phyloP scores from a whole-genome alignment of 2,888 invertebrate species.

The Chrysolina oricalcia region DNA sequence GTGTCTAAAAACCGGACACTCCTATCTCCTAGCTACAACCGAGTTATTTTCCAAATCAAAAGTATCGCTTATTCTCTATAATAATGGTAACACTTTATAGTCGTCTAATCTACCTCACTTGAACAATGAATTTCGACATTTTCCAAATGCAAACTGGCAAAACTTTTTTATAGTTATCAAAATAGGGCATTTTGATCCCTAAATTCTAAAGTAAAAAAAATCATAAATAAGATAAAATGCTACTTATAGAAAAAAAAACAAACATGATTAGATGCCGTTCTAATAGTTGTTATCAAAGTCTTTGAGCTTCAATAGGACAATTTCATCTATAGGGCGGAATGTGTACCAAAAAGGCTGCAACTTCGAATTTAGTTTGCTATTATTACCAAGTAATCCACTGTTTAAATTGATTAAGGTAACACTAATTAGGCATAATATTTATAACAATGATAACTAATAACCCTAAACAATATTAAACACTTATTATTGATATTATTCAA shows the following conservation, averaged over 20 bases:
- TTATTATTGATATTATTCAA: background rate
- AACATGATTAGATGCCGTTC: slow-evolving; percentile 27
- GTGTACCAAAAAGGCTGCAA: slow-evolving; percentile 30
- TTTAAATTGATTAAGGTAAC: background rate
- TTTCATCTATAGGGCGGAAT: slow-evolving; percentile 28
- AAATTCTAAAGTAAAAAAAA: slow-evolving; percentile 26
- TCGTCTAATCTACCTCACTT: slow-evolving; percentile 13
- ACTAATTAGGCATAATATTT: background rate
- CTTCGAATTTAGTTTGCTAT: background rate
- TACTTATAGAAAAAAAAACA: background rate
- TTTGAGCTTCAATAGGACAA: slow-evolving; percentile 25
- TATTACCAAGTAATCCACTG: background rate
- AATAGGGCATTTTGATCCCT: slow-evolving; percentile 9
- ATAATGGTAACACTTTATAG: background rate
- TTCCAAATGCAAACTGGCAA: background rate
- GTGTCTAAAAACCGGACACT: too few relatives aligned
- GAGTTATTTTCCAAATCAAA: too few relatives aligned
- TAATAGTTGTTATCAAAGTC: slow-evolving; percentile 7
- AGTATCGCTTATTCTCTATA: background rate
- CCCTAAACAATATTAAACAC: background rate
- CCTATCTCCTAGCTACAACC: too few relatives aligned
- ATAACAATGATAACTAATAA: background rate
- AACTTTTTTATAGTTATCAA: background rate
- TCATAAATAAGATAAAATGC: slow-evolving; percentile 26
- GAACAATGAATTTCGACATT: background rate